phyloP scores from a whole-genome alignment of 2,888 invertebrate genomes.

The Eupithecia abbreviata region DNA sequence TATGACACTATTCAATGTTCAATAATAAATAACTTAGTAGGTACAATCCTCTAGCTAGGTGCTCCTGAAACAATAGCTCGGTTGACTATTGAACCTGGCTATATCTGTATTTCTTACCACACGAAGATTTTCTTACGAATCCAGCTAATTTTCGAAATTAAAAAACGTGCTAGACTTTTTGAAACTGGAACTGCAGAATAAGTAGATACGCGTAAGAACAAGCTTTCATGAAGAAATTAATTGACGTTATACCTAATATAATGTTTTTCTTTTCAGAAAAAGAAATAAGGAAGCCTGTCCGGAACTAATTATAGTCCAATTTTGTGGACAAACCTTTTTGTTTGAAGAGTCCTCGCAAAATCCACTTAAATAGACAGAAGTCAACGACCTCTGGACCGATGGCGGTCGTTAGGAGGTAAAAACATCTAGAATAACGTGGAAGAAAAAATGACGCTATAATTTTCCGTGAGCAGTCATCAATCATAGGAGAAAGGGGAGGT shows the following conservation, averaged over 20 bases:
- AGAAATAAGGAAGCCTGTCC: background rate
- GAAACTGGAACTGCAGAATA: background rate
- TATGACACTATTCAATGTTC: slow-evolving; percentile 10
- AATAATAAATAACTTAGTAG: background rate
- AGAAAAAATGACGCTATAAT: slow-evolving; percentile 27
- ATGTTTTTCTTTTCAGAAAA: background rate
- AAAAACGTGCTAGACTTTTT: background rate
- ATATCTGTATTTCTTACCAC: background rate
- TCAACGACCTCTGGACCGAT: slow-evolving; percentile 22
- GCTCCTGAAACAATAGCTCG: slow-evolving; percentile 15
- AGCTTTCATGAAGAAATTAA: background rate
- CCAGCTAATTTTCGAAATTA: background rate
- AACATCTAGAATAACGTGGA: slow-evolving; percentile 21
- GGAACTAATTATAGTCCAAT: background rate
- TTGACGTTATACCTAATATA: background rate
- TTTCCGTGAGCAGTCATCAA: slow-evolving; percentile 30
- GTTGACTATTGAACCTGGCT: background rate
- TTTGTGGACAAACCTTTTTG: background rate
- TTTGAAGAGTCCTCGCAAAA: slow-evolving; percentile 1
- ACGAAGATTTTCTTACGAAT: background rate
- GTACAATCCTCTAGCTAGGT: slow-evolving; percentile 4
- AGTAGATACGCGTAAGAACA: background rate
- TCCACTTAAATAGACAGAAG: slow-evolving; percentile 6
- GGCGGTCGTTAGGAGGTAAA: slow-evolving; percentile 24
- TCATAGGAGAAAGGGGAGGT: slow-evolving; percentile 28